These are phyloP conservation scores for Gymnodraco acuticeps DNA, from an alignment of 2,797 vertebrate species.

Conservation along the genomic window DNA sequence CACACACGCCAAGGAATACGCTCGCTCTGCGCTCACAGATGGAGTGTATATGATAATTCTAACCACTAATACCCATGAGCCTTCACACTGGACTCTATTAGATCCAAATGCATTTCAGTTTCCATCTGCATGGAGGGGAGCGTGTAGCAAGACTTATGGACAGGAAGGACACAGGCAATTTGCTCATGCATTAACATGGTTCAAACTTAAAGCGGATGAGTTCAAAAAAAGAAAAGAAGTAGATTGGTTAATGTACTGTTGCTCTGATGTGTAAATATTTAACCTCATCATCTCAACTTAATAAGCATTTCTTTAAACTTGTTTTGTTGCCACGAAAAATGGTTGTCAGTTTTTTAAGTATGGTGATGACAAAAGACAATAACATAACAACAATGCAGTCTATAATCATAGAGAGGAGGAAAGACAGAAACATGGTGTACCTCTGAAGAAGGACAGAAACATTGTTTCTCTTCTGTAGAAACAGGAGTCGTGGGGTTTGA, in stretches of 20 bases:
- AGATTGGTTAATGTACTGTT: too few species aligned
- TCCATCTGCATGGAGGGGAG: constrained; percentile 65
- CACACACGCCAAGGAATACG: constrained; percentile 55
- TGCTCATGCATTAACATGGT: constrained; percentile 61
- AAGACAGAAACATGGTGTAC: constrained; percentile 2
- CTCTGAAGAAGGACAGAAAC: neutral
- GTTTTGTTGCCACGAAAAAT: neutral
- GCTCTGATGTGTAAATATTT: neutral
- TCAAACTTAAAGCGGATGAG: neutral
- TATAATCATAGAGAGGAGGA: neutral
- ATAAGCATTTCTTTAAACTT: neutral
- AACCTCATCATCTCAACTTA: neutral
- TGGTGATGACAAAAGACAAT: neutral
- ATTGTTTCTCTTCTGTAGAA: neutral
- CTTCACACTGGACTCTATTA: constrained; percentile 74
- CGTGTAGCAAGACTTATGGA: constrained; percentile 58
- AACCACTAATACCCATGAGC: constrained; percentile 74
- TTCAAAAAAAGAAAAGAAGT: constrained; percentile 2
- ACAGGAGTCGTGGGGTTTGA: constrained; percentile 8
- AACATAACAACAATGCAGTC: neutral
- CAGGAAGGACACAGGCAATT: constrained; percentile 62
- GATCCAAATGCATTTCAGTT: constrained; percentile 76
- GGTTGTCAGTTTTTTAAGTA: neutral
- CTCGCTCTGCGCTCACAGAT: constrained; percentile 72
- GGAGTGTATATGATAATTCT: constrained; percentile 83